Percentiles rank a stretch among this genome's conserved stretches.
Evolutionary conservation across 1,140 invertebrate species (phyloP).

Genomic region (Camponotus vicinus): DNA sequence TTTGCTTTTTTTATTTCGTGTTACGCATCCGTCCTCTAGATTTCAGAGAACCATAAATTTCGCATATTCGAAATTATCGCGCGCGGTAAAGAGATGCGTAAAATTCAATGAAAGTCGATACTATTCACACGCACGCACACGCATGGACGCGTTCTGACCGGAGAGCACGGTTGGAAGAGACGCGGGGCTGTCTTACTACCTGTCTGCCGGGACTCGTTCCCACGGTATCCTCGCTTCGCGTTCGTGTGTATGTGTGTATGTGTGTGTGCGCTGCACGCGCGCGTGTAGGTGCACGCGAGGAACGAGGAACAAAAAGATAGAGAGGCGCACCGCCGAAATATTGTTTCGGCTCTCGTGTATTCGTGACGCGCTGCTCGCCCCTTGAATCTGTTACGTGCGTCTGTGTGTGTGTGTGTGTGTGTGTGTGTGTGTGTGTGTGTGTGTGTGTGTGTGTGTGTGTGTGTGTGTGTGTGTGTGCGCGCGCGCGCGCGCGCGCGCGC

Average conservation of each 20-base stretch:
- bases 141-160: slow-evolving; percentile 14
- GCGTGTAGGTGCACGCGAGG: slow-evolving; percentile 6
- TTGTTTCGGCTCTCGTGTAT: slow-evolving; percentile 25
- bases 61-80: not conserved
- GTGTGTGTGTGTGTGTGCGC: too few relatives aligned
- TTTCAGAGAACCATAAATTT: not conserved
- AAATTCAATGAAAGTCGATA: slow-evolving; percentile 36
- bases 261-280: not conserved
- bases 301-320: slow-evolving; percentile 26
- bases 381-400: too few relatives aligned
- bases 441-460: too few relatives aligned
- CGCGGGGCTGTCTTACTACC: slow-evolving; percentile 66
- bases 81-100: not conserved
- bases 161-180: slow-evolving; percentile 21
- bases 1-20: not conserved
- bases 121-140: not conserved
- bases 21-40: not conserved
- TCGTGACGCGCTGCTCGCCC: not conserved
- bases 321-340: slow-evolving; percentile 47
- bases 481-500: too few relatives aligned
- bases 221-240: slow-evolving; percentile 65
- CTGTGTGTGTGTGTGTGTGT: too few relatives aligned
- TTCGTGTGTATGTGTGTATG: slow-evolving; percentile 32
- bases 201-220: slow-evolving; percentile 63
- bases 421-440: too few relatives aligned